Evolutionary conservation across 1,140 invertebrate genomes (phyloP).

Genomic region (Bemisia tabaci): DNA sequence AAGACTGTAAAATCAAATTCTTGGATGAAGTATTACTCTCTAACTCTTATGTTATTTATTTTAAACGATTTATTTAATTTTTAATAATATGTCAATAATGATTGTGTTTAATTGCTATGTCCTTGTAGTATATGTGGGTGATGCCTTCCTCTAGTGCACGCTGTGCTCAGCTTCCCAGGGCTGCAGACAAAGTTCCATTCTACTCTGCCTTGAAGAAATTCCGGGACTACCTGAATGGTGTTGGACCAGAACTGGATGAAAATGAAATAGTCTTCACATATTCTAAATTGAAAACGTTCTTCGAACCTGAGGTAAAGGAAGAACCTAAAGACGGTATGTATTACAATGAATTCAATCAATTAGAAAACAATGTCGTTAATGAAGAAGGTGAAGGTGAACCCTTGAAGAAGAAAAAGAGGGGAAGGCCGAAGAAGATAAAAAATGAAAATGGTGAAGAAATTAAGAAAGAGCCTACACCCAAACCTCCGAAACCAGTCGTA

Average conservation of each 20-base stretch:
- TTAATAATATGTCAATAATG: neutral
- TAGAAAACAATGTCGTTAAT: constrained; percentile 23
- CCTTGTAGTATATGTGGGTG: constrained; percentile 86
- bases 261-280: constrained; percentile 84
- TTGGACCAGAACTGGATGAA: constrained; percentile 74
- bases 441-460: constrained; percentile 47
- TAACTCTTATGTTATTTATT: neutral
- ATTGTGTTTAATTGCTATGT: constrained; percentile 17
- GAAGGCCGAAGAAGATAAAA: constrained; percentile 74
- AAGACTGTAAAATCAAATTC: too few species aligned
- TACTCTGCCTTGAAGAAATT: constrained; percentile 90
- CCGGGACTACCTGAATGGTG: constrained; percentile 83
- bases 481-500: constrained; percentile 14
- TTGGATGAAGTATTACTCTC: neutral
- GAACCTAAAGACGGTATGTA: constrained; percentile 25
- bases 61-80: too few species aligned
- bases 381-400: constrained; percentile 32
- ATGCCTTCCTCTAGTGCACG: constrained; percentile 95
- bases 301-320: constrained; percentile 27
- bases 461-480: constrained; percentile 35
- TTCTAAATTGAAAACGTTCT: constrained; percentile 42
- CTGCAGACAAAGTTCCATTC: constrained; percentile 93
- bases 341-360: constrained; percentile 3
- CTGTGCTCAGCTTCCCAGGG: constrained; percentile 86
- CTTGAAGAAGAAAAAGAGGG: constrained; percentile 64